Base-by-base conservation (phyloP, 1,140 invertebrate species). In the Pemphigus obesinymphae region DNA sequence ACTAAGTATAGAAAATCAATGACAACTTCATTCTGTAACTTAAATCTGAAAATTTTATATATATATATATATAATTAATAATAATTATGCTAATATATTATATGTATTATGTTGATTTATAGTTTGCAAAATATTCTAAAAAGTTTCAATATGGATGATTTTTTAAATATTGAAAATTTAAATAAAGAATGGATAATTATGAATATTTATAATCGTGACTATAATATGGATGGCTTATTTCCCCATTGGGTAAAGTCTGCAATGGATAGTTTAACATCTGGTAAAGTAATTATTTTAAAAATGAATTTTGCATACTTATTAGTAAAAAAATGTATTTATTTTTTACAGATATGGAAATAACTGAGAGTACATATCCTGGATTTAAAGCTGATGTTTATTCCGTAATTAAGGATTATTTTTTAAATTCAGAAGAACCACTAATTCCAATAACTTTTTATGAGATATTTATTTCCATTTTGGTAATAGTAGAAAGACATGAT, bases 351-450 rank as follows among this genome's bases (percentile, higher is more conserved):
- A 20, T 20, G 37, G 76, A 80, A 43, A 80, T 61, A 13, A 61
- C 43, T 58, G 53, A 78, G 2, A 43, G 34, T n/a, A 40, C 76
- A 29, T 80, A 80, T 63, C 76, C 76, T 45, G 76, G 76, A 80
- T 80, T 80, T 61, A 80, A 80, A 63, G 37, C 55, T 15, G 76
- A 80, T 61, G 76, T 80, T 34, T 61, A 63, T 29, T 63, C 76
- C n/a, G 76, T 80, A 63, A 63, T 80, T 11, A 80, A 80, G 23
- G 76, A 80, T 80, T 80, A 80, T 63, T 80, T 80, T 80, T 80
- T 80, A 29, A 63, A 80, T 45, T 80, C 76, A 20, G 76, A 80
- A 61, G 76, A 80, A 43, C 76, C 76, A 11, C n/a, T 80, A 0
- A 80, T 80, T 80, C 76, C 76, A 5, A 63, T 80, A 61, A 26